phyloP scores from a whole-genome alignment of 2,888 invertebrate genomes.

The Galeruca laticollis region DNA sequence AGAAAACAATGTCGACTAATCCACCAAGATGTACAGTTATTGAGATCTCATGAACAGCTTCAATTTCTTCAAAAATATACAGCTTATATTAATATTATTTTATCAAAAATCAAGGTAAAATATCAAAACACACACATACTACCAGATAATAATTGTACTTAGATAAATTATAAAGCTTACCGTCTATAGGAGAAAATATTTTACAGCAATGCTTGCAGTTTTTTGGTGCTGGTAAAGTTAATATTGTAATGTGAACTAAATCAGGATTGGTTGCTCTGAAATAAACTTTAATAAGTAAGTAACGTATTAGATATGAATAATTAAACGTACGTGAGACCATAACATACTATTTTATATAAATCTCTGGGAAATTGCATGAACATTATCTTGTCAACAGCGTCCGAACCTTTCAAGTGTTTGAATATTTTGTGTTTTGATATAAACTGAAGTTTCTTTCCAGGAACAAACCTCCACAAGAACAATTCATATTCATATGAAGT shows the following conservation, averaged over 20 bases:
- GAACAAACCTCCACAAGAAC: conserved; percentile 65
- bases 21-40: too few species aligned
- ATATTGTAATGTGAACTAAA: conserved; percentile 75
- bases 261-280: conserved; percentile 64
- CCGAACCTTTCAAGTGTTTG: conserved; percentile 58
- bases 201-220: conserved; percentile 71
- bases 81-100: too few species aligned
- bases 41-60: too few species aligned
- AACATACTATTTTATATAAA: conserved; percentile 74
- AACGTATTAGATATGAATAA: conserved; percentile 19
- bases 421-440: conserved; percentile 65
- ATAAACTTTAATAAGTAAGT: conserved; percentile 37
- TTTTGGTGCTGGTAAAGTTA: conserved; percentile 75
- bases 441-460: conserved; percentile 61
- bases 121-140: too few species aligned
- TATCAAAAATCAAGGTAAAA: too few species aligned
- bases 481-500: conserved; percentile 62
- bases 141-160: too few species aligned
- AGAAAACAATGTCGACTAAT: too few species aligned
- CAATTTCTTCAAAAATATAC: too few species aligned
- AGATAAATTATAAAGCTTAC: conserved; percentile 49
- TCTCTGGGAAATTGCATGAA: conserved; percentile 81
- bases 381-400: conserved; percentile 70
- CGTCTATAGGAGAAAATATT: conserved; percentile 53
- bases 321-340: conserved; percentile 74